A percentile compares a stretch with the other conserved stretches of the same genome.
Conservation (phyloP, 2,113 vertebrate genomes). For the Corvus hawaiiensis region DNA sequence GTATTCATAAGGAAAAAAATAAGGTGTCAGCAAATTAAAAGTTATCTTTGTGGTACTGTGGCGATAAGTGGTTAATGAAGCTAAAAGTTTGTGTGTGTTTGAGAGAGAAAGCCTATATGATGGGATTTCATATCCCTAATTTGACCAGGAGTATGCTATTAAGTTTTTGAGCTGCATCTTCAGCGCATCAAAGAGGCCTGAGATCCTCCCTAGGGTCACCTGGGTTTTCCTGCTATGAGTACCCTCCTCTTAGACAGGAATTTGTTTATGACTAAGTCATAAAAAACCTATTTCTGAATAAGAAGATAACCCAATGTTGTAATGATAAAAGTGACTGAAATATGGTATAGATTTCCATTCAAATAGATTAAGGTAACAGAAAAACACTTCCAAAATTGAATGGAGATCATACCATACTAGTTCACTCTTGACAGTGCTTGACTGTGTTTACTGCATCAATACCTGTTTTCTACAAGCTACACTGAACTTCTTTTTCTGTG, state of each 20-base stretch:
- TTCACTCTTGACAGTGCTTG: background rate
- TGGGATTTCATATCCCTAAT: background rate
- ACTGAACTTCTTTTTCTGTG: background rate
- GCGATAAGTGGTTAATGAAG: background rate
- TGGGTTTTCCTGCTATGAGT: background rate
- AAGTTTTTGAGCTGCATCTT: background rate
- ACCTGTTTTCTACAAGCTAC: background rate
- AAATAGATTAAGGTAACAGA: background rate
- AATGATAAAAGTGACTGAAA: background rate
- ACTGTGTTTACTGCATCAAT: background rate
- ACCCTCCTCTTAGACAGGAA: background rate
- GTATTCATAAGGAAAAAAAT: background rate
- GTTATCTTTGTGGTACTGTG: background rate
- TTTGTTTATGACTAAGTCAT: background rate
- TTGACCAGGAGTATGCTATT: background rate
- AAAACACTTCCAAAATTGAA: background rate
- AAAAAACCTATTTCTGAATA: background rate
- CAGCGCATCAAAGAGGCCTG: background rate
- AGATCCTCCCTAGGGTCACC: background rate
- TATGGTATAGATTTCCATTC: background rate
- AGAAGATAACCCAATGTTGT: background rate
- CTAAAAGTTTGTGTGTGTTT: background rate
- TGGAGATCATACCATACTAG: background rate
- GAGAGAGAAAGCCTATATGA: background rate
- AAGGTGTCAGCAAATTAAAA: background rate